Base-by-base conservation (phyloP, 2,888 invertebrate genomes). In the Tenthredo distinguenda region DNA sequence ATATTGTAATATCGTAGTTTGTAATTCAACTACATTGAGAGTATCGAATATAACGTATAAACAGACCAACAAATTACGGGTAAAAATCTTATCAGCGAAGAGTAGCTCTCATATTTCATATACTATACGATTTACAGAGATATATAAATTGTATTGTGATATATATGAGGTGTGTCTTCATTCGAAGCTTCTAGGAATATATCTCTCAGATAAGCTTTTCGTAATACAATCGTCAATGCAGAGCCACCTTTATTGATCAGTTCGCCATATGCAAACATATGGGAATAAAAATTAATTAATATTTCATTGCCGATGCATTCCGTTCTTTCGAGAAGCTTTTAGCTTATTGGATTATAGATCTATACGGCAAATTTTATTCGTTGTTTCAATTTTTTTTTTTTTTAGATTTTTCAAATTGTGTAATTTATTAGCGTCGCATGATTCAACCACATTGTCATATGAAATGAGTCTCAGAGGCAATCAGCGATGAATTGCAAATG, bases 71-170 rank as follows among this genome's bases (percentile, higher is more conserved):
- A 40, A 37, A n/a, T 74, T 50, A 5, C 31, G 15, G 15, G 40
- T 18, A 18, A 26, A 76, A 40, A 76, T 26, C 71, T 88, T 88
- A 88, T 89, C 88, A 87, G 84, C 79, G 85, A 85, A 85, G 87
- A 88, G 88, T 87, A 87, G 86, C 86, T 88, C 89, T 90, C 88
- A 89, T 88, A 88, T 88, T 18, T 50, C 18, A 21, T 55, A n/a
- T 58, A 9, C 9, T 55, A 12, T 50, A 4, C 21, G 18, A 50
- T 50, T 50, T 15, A 50, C 15, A 15, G 12, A 18, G 15, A 50
- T 50, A 50, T 50, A 50, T 12, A 79, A 50, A 79, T 79, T 79
- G 26, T 34, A 79, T 58, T 55, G 21, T 55, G 15, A 34, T 79
- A 86, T 76, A 85, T 85, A 5, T 31, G 74, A 31, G n/a, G 74